A percentile compares a stretch with the other conserved stretches of the same genome.
phyloP scores from a whole-genome alignment of 2,113 vertebrate species.

The Polypterus bichir region DNA sequence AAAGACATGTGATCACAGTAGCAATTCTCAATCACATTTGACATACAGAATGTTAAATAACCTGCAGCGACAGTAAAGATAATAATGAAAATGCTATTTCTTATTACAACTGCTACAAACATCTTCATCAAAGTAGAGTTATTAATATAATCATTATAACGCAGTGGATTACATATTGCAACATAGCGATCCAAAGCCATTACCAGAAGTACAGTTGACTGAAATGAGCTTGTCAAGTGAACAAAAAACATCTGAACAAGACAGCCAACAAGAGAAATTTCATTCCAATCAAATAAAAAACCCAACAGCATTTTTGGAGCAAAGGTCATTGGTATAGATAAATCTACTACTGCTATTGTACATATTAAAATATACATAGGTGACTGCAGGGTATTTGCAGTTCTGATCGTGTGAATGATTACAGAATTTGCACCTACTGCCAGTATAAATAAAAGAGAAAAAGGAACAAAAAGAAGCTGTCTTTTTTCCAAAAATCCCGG shows the following conservation, averaged over 20 bases:
- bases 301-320: slow-evolving; percentile 42
- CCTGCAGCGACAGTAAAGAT: background rate
- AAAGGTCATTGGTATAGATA: slow-evolving; percentile 13
- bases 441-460: slow-evolving; percentile 5
- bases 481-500: slow-evolving; percentile 14
- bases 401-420: slow-evolving; percentile 4
- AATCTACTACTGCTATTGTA: slow-evolving; percentile 24
- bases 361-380: slow-evolving; percentile 35
- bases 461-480: too few relatives aligned
- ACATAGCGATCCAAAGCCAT: slow-evolving; percentile 56
- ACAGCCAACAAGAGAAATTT: slow-evolving; percentile 44
- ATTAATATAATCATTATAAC: slow-evolving; percentile 33
- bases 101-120: slow-evolving; percentile 7
- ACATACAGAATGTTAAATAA: background rate
- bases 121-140: slow-evolving; percentile 23
- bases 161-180: slow-evolving; percentile 54
- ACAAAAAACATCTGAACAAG: slow-evolving; percentile 63
- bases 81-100: slow-evolving; percentile 7
- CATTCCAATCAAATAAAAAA: slow-evolving; percentile 32
- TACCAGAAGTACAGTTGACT: slow-evolving; percentile 46
- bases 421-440: slow-evolving; percentile 10
- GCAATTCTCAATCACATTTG: too few relatives aligned
- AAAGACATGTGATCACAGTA: too few relatives aligned
- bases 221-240: slow-evolving; percentile 52
- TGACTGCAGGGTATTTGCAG: slow-evolving; percentile 22